Base-by-base conservation (phyloP, 1,140 invertebrate species). In the Dreissena polymorpha region DNA sequence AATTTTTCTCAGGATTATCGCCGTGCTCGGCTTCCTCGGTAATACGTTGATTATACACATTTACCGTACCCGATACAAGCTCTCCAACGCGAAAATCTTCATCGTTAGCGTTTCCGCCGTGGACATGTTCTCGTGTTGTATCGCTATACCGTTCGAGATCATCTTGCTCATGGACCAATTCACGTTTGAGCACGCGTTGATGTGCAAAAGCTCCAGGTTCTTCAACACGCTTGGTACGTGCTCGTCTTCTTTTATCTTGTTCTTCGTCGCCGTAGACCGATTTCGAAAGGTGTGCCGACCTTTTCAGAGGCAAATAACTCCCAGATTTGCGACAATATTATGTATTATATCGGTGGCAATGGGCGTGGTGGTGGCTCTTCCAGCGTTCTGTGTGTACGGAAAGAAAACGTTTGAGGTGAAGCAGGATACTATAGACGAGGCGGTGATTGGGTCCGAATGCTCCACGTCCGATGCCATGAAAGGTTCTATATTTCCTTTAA, bases 1-100 rank as follows among this genome's bases (percentile, higher is more conserved):
- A 2, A 29, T 85, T 23, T 85, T 69, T 63, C 63, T 85, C 0
- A 23, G 57, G 0, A n/a, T 85, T 10, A 65, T 85, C 23, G 71
- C 76, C 7, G 23, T 67, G 10, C 12, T 25, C 12, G 83, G 83
- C 10, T 57, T 80, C 60, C 12, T 57, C 1, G 83, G 83, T n/a
- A 85, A 85, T 25, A 29, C n/a, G 29, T 29, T 85, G 16, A 76
- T 79, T 7, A 67, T 76, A n/a, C 71, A 85, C 27, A 55, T 85
- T 0, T 85, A 85, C 51, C 55, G 71, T 12, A 80, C 65, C 23
- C n/a, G 50, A n/a, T 81, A 71, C 53, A 63, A 51, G 10, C n/a
- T 63, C 29, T 65, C 55, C 23, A 81, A 64, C 29, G 51, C 69
- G 0, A 67, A 81, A 18, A 50, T 0, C 18, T 81, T 81, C 21